phyloP scores from a whole-genome alignment of 2,888 invertebrate species.

The Apomyelois bistriatella region DNA sequence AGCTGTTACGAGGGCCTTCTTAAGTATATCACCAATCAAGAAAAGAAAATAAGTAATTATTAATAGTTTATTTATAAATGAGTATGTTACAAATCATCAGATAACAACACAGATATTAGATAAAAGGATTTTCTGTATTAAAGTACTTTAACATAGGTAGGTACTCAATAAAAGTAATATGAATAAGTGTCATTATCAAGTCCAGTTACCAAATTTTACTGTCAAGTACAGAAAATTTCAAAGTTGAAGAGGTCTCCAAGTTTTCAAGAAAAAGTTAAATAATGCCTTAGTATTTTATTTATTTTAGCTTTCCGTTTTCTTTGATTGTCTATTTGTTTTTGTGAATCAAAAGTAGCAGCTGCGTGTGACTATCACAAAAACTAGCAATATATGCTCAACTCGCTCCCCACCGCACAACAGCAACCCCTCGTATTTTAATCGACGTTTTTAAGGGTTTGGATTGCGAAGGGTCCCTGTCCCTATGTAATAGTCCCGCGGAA shows the following conservation, averaged over 20 bases:
- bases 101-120: no score
- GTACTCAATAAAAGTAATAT: no score
- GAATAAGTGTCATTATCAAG: background rate
- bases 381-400: conserved; percentile 2
- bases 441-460: conserved; percentile 22
- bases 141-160: no score
- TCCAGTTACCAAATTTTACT: background rate
- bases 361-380: conserved; percentile 14
- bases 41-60: no score
- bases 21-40: no score
- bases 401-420: conserved; percentile 15
- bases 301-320: background rate
- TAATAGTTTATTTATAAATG: no score
- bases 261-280: background rate
- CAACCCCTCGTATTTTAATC: conserved; percentile 23
- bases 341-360: conserved; percentile 11
- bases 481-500: conserved; percentile 18
- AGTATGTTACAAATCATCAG: no score
- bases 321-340: background rate
- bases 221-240: background rate
- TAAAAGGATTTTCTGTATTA: no score
- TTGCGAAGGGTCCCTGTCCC: conserved; percentile 17
- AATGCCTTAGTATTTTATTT: background rate
- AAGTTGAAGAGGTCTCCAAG: background rate
- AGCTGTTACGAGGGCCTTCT: no score